Evolutionary conservation across 2,797 vertebrate genomes (phyloP), one percentile per base, ranked within the genome.

Genomic region (Takifugu ocellatus): DNA sequence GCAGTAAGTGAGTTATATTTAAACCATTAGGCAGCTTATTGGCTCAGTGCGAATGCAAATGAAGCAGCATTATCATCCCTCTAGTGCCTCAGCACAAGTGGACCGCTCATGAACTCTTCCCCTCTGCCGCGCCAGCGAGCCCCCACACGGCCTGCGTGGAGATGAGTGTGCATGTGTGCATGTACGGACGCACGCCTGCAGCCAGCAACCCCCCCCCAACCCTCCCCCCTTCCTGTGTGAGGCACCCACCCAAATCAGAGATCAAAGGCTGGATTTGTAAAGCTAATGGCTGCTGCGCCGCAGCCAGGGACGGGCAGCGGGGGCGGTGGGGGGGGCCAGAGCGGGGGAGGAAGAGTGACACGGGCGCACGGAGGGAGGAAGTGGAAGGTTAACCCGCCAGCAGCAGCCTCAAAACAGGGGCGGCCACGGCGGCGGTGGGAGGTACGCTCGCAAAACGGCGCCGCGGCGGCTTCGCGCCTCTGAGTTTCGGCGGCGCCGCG

Each of bases 221-320:
- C 74, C 67, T 62, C 59, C 67, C 73, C 87, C 90, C 84, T 87
- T 90, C 89, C 88, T 86, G 90, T 92, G 89, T 90, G 81, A 81
- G 86, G 85, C 84, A 84, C 71, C 85, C 79, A 54, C 87, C 86
- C 82, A 96, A 96, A 96, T 94, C 94, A 94, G 89, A 95, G 94
- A 96, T 98, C 95, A 97, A 97, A 97, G 93, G 91, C 93, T 94
- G 93, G 93, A 95, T 97, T 98, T 98, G 95, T 97, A 95, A 95
- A 96, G 94, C 95, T 95, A 97, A 96, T 95, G 95, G 93, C 93
- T 94, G 92, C 92, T 92, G 92, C 88, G 92, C 90, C 93, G 91
- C 91, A 94, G 93, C 92, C 91, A 85, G 94, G 92, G 80, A 84
- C 83, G 82, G 74, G 70, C 73, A 78, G 53, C 21, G 78, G 76